A percentile compares a stretch with the other conserved stretches of the same genome.
These are phyloP conservation scores for Phenacoccus solenopsis DNA, from an alignment of 1,140 invertebrate species.

Conservation along the genomic window DNA sequence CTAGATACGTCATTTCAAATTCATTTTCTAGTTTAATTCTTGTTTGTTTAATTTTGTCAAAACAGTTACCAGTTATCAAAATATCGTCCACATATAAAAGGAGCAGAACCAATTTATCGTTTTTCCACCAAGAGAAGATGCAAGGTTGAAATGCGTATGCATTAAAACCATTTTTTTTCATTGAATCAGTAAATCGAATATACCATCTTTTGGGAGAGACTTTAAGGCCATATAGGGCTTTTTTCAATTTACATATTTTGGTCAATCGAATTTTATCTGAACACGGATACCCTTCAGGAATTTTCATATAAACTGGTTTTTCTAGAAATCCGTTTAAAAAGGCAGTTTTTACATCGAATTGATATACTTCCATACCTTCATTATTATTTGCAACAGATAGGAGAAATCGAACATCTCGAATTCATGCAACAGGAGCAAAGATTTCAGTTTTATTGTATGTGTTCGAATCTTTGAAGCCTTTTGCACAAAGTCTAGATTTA, in stretches of 20 bases:
- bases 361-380: constrained; percentile 28
- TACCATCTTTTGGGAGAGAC: constrained; percentile 31
- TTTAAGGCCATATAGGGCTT: constrained; percentile 32
- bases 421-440: constrained; percentile 31
- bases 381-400: constrained; percentile 30
- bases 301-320: constrained; percentile 34
- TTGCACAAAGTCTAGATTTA: constrained; percentile 36
- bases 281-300: constrained; percentile 30
- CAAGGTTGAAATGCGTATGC: constrained; percentile 8
- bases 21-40: neutral
- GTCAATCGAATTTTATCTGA: constrained; percentile 21
- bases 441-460: constrained; percentile 32
- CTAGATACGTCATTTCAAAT: constrained; percentile 17
- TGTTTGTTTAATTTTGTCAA: neutral
- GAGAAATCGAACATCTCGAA: constrained; percentile 31
- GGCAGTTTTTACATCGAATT: constrained; percentile 34
- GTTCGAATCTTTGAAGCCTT: constrained; percentile 33
- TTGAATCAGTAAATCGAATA: constrained; percentile 25
- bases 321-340: constrained; percentile 34
- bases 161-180: constrained; percentile 26
- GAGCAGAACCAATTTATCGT: constrained; percentile 15
- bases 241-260: constrained; percentile 28
- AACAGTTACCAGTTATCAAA: neutral
- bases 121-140: neutral
- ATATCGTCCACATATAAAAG: constrained; percentile 22